Conservation (phyloP, 2,113 vertebrate genomes). For the Lethenteron camtschaticum region DNA sequence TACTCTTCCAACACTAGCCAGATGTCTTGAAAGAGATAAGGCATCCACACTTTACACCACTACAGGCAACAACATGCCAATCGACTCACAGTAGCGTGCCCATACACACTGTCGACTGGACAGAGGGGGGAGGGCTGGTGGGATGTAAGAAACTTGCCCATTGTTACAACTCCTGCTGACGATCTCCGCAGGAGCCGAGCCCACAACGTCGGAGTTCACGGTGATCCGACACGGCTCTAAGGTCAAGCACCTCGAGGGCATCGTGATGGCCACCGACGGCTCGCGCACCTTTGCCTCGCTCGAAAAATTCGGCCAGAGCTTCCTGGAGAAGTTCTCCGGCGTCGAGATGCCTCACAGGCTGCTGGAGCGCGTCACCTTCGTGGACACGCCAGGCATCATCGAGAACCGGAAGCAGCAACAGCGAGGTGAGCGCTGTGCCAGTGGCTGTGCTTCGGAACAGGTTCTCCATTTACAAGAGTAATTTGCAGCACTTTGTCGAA, state of each 20-base stretch:
- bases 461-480: too few relatives aligned
- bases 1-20: too few relatives aligned
- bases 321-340: constrained; percentile 83
- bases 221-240: constrained; percentile 92
- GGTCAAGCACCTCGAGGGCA: constrained; percentile 80
- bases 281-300: constrained; percentile 74
- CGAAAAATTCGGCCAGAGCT: constrained; percentile 95
- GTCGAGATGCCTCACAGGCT: constrained; percentile 93
- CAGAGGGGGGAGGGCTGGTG: too few relatives aligned
- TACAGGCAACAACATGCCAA: too few relatives aligned
- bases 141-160: too few relatives aligned
- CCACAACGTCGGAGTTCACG: constrained; percentile 92
- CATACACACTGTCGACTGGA: too few relatives aligned
- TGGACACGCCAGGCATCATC: constrained; percentile 89
- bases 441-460: too few relatives aligned
- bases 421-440: constrained; percentile 39
- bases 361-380: constrained; percentile 75
- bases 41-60: too few relatives aligned
- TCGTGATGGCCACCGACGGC: constrained; percentile 93
- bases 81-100: too few relatives aligned
- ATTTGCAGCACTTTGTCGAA: too few relatives aligned
- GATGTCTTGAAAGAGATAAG: too few relatives aligned
- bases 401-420: constrained; percentile 98
- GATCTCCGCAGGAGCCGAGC: constrained; percentile 51
- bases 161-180: too few relatives aligned